phyloP scores from a whole-genome alignment of 2,888 invertebrate genomes.

The Diaperis boleti region DNA sequence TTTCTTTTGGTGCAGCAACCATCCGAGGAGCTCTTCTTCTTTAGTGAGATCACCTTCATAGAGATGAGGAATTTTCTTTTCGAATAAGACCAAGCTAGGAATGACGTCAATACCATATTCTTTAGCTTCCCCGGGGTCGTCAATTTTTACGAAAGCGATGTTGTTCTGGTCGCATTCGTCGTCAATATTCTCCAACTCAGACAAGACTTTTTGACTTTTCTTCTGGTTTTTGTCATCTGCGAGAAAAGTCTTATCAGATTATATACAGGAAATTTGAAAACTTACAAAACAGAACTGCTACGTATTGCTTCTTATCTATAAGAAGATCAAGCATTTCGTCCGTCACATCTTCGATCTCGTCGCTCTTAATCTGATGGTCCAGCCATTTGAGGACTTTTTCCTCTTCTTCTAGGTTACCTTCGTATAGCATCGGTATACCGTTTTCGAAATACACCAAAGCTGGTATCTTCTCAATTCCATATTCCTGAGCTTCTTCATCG shows the following conservation, averaged over 20 bases:
- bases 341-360: slow-evolving; percentile 94
- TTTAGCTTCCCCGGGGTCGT: slow-evolving; percentile 88
- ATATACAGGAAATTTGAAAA: background rate
- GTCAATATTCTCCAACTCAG: slow-evolving; percentile 91
- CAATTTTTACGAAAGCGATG: slow-evolving; percentile 92
- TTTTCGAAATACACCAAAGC: slow-evolving; percentile 85
- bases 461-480: slow-evolving; percentile 90
- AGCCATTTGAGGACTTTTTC: slow-evolving; percentile 90
- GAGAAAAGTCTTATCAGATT: no score
- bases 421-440: slow-evolving; percentile 80
- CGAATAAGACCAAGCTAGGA: slow-evolving; percentile 84
- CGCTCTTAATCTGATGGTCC: slow-evolving; percentile 84
- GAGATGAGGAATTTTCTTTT: slow-evolving; percentile 72
- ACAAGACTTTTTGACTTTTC: slow-evolving; percentile 86
- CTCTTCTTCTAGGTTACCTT: slow-evolving; percentile 90
- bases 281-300: slow-evolving; percentile 94
- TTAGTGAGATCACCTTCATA: slow-evolving; percentile 83
- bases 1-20: slow-evolving; percentile 91
- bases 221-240: slow-evolving; percentile 92
- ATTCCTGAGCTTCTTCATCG: slow-evolving; percentile 89
- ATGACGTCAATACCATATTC: slow-evolving; percentile 88
- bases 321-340: slow-evolving; percentile 94
- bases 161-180: slow-evolving; percentile 94
- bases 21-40: slow-evolving; percentile 90
- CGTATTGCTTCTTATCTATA: slow-evolving; percentile 87